Evolutionary conservation across 2,888 invertebrate genomes (phyloP).

Genomic region (Sturmia bella): DNA sequence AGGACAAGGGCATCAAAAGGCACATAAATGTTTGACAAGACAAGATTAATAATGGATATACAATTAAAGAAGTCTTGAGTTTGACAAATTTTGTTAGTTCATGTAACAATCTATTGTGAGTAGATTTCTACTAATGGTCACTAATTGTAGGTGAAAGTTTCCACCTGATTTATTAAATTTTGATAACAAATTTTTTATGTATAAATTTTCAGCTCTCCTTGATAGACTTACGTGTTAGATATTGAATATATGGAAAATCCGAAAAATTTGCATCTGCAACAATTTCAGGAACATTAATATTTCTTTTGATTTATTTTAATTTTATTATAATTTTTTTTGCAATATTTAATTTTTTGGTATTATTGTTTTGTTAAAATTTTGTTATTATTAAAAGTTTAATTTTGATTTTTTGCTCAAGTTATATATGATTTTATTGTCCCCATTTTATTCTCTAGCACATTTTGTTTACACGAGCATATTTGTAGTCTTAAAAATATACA

Average conservation of each 20-base stretch:
- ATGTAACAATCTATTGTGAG: no score
- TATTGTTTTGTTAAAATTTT: no score
- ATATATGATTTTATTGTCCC: background rate
- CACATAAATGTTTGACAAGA: no score
- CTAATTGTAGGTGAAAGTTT: no score
- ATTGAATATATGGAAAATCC: constrained; percentile 85
- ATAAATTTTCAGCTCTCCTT: background rate
- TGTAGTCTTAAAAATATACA: no score
- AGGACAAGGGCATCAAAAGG: no score
- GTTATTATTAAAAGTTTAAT: no score
- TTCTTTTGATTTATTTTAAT: constrained; percentile 36
- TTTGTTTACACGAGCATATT: background rate
- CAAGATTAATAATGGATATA: no score
- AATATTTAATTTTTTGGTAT: background rate
- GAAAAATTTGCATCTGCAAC: constrained; percentile 85
- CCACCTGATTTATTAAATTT: background rate
- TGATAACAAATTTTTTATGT: background rate
- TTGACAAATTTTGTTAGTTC: no score
- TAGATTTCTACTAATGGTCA: no score
- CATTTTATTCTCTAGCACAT: background rate
- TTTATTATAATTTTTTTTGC: constrained; percentile 32
- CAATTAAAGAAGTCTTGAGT: no score
- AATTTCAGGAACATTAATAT: constrained; percentile 73
- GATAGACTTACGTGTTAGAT: constrained; percentile 86
- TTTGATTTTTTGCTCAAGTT: no score